phyloP scores from a whole-genome alignment of 1,140 invertebrate genomes.

The Cryptotermes secundus region DNA sequence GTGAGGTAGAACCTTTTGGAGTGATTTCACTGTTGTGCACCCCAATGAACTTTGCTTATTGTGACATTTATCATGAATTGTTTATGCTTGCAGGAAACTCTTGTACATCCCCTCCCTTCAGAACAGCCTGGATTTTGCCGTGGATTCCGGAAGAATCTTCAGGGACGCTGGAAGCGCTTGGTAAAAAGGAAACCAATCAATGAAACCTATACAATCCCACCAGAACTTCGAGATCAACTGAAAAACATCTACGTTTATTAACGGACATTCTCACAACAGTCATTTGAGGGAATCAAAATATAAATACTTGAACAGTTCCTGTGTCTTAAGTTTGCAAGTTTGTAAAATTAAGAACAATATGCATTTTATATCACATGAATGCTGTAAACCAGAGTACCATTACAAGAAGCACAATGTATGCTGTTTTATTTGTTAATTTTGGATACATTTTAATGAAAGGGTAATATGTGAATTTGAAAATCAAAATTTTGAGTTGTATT shows the following conservation, averaged over 20 bases:
- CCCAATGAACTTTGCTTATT: neutral
- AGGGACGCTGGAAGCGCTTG: constrained; percentile 75
- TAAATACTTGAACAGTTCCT: neutral
- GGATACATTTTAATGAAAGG: too few relatives aligned
- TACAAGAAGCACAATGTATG: neutral
- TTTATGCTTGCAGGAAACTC: constrained; percentile 64
- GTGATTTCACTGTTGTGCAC: neutral
- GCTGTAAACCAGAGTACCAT: too few relatives aligned
- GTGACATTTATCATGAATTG: neutral
- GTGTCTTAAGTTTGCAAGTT: neutral
- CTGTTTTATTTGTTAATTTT: neutral
- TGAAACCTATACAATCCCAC: constrained; percentile 79
- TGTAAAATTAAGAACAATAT: neutral
- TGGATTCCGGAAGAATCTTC: constrained; percentile 77
- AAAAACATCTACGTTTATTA: constrained; percentile 88
- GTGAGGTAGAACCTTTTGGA: too few relatives aligned
- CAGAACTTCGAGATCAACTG: constrained; percentile 80
- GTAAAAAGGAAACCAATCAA: constrained; percentile 77
- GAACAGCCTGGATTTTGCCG: constrained; percentile 72
- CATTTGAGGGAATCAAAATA: neutral
- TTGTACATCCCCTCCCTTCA: constrained; percentile 65
- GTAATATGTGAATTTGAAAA: neutral
- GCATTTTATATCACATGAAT: neutral
- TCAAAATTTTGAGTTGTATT: neutral
- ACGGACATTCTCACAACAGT: constrained; percentile 39